A percentile compares a stretch with the other conserved stretches of the same genome.
Evolutionary conservation across 1,140 invertebrate genomes (phyloP).

Genomic region (Trinorchestia longiramus): DNA sequence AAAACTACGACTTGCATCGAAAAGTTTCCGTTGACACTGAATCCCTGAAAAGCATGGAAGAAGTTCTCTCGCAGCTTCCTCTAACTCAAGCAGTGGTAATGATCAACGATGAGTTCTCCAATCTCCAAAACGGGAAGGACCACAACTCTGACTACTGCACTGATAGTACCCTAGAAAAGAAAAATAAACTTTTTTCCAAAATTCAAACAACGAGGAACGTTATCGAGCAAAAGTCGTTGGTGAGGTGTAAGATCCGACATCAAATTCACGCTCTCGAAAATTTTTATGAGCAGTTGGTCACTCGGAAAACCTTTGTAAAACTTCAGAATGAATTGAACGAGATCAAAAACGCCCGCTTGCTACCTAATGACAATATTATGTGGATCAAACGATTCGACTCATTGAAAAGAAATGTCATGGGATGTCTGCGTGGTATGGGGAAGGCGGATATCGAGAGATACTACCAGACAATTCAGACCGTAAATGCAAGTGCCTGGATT

Average conservation of each 20-base stretch:
- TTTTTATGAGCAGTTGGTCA: not conserved
- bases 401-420: not conserved
- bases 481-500: not conserved
- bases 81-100: not conserved
- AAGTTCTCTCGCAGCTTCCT: not conserved
- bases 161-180: not conserved
- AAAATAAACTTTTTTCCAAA: not conserved
- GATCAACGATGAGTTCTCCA: not conserved
- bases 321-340: not conserved
- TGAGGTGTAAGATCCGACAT: not conserved
- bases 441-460: not conserved
- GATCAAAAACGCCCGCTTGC: not conserved
- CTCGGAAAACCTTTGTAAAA: not conserved
- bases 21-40: not conserved
- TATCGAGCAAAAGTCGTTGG: not conserved
- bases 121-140: not conserved
- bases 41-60: not conserved
- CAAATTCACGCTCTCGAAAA: not conserved
- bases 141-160: not conserved
- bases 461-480: not conserved
- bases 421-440: not conserved
- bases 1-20: not conserved
- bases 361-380: not conserved
- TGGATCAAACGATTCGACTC: not conserved
- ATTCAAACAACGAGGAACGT: not conserved